These are phyloP conservation scores for Loriculus beryllinus DNA, from an alignment of 2,797 vertebrate species.

Conservation along the genomic window DNA sequence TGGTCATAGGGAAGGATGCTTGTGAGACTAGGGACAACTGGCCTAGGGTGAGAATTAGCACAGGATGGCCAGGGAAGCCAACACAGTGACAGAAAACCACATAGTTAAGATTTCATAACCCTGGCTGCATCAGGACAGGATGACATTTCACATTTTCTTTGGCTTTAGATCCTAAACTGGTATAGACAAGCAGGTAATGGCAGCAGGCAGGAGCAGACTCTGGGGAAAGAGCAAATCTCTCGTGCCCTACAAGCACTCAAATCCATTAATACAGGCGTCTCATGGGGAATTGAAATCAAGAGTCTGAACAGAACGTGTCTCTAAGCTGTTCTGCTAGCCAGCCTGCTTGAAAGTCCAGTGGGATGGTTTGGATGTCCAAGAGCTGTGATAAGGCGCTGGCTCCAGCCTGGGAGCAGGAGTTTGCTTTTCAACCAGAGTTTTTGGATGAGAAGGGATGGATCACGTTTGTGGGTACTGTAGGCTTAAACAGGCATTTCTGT, in stretches of 20 bases:
- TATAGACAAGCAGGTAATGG: background rate
- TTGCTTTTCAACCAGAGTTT: background rate
- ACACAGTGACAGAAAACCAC: background rate
- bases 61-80: background rate
- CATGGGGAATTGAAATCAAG: rapidly evolving
- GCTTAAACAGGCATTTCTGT: background rate
- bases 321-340: background rate
- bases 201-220: background rate
- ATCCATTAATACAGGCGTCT: background rate
- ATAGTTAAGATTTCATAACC: background rate
- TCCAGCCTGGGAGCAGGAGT: too few species aligned
- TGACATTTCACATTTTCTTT: background rate
- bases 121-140: background rate
- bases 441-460: background rate
- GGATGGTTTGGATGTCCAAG: background rate
- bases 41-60: background rate
- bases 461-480: background rate
- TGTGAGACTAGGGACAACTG: background rate
- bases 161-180: background rate
- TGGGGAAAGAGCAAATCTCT: background rate
- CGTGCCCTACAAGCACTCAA: background rate
- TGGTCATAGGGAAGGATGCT: background rate
- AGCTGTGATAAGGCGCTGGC: too few species aligned
- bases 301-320: background rate
- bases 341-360: background rate